Base-by-base conservation (phyloP, 2,888 invertebrate genomes). In the Tetramorium bicarinatum region DNA sequence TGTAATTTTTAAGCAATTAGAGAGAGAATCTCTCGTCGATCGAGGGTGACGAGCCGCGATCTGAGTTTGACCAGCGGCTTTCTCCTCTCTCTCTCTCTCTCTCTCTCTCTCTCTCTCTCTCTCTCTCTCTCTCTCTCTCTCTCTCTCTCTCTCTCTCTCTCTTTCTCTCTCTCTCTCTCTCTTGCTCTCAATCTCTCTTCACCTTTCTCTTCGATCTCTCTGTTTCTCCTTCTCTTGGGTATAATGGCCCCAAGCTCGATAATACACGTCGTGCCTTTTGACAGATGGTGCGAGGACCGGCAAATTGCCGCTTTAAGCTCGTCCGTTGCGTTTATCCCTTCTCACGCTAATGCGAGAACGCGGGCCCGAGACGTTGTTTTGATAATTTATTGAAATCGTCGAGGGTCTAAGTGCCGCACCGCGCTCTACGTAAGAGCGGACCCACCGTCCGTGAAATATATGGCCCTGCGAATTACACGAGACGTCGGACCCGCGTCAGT, bases 1-100 rank as follows among this genome's bases (percentile, higher is more conserved):
- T 93, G 92, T 94, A 94, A 94, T 94, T 93, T 93, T 88, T 88
- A 83, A 87, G 91, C 92, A 92, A 93, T 93, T 92, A 93, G 91
- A 93, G 88, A 87, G 88, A 83, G 87, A 93, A 88, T 89, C 85
- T 79, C 76, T 77, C 69, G 49, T 76, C 86, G 90, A 92, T 91
- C 91, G 91, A 89, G 84, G 85, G 84, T 88, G 89, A 90, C 82
- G 87, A 74, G 47, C 59, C 86, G 69, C 72, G 80, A 87, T 89
- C 82, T 76, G 66, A 77, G 86, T 67, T 87, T 47, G 87, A 88
- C 85, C 85, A 83, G 67, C 71, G 83, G 84, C 87, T 79, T 66
- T 82, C 54, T 64, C 64, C 44, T 64, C 38, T 29, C 41, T 54
- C 18, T 38, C 9, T 8, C 41, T 25, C 18, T 54, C 87, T 75